Base-by-base conservation (phyloP, 92 coral and sea anemone genomes). In the Paragorgia papillata region DNA sequence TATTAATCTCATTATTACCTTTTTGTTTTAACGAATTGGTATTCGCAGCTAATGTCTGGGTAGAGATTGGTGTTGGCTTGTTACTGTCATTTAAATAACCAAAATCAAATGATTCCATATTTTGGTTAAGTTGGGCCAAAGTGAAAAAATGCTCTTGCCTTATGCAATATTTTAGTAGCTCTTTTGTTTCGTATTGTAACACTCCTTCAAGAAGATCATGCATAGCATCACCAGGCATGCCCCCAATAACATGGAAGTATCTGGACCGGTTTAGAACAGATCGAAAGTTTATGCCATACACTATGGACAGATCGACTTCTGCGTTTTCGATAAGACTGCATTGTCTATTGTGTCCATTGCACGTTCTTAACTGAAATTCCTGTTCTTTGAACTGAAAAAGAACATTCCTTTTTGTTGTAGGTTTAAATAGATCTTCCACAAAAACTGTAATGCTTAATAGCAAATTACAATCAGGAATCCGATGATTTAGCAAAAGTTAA, bases 241-340 rank as follows among this genome's bases (percentile, higher is more conserved):
- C 83, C 17, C 67, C 86, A 20, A 83, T 29, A n/a, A 84, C 88
- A 79, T 79, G 74, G 31, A 57, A 84, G 56, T 79, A 78, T n/a
- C 74, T 43, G 46, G 88, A 76, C 53, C 39, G 61, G 57, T 85
- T 85, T 1, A 85, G 77, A 22, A 75, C 68, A 9, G 89, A 85
- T 56, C 82, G 80, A 22, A 10, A 30, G 29, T 81, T 85, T 53
- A 81, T 81, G 8, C 78, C 82, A 81, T 69, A 77, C 57, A 25
- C 71, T 1, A 43, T 25, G 63, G 79, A 33, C 7, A 64, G 40
- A 40, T 79, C 76, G 13, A 26, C 56, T 25, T 79, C 76, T 18
- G 84, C 32, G 50, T 49, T 26, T 37, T 64, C 62, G 0, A 75
- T 75, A 2, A 17, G 66, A 2, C 57, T 24, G n/a, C 82, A 77